These are phyloP conservation scores for Acrobasis consociella DNA, from an alignment of 2,888 invertebrate genomes.

Conservation along the genomic window DNA sequence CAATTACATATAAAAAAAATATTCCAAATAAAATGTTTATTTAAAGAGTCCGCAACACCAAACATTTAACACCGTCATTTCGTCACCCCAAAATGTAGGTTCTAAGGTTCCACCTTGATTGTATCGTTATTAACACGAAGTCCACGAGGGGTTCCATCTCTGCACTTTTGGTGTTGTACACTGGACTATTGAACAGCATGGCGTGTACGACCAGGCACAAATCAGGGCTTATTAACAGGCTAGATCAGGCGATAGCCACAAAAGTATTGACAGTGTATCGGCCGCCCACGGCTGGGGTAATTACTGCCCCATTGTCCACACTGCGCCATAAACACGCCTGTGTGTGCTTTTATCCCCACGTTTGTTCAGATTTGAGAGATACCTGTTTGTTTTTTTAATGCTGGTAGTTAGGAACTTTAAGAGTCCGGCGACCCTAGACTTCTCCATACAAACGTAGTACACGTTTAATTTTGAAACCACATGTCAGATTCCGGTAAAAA, in stretches of 20 bases:
- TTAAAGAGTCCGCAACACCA: too few species aligned
- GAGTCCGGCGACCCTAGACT: too few species aligned
- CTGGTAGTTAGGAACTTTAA: background rate
- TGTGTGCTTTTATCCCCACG: constrained; percentile 13
- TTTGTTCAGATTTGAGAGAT: constrained; percentile 9
- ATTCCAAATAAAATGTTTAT: too few species aligned
- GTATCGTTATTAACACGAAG: too few species aligned
- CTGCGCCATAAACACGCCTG: constrained; percentile 22
- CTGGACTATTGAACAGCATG: constrained; percentile 2
- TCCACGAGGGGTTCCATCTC: background rate
- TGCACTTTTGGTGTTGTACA: background rate
- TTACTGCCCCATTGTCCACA: constrained; percentile 26
- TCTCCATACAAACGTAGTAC: too few species aligned
- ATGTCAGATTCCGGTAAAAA: too few species aligned
- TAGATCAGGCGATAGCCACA: constrained; percentile 56
- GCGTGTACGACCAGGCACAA: constrained; percentile 37
- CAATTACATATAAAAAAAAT: too few species aligned
- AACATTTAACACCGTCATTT: too few species aligned
- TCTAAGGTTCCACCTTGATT: too few species aligned
- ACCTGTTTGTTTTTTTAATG: background rate
- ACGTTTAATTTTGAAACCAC: too few species aligned
- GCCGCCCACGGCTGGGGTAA: constrained; percentile 34
- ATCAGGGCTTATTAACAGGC: constrained; percentile 55
- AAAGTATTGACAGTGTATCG: constrained; percentile 37
- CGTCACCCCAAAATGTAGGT: too few species aligned